Base-by-base conservation (phyloP, 2,113 vertebrate species). In the Apaloderma vittatum region DNA sequence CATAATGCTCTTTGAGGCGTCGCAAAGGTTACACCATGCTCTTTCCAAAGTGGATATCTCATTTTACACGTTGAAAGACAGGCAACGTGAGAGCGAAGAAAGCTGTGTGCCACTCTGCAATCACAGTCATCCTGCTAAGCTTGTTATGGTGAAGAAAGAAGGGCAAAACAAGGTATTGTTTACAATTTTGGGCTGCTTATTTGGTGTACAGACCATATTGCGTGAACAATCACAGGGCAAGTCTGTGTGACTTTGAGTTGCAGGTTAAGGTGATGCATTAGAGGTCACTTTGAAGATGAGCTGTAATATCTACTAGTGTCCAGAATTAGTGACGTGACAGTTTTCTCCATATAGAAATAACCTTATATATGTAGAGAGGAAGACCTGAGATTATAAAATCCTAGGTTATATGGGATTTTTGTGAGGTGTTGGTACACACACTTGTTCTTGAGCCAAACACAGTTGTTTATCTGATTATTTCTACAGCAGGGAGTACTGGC, bases 161-260 rank as follows among this genome's bases (percentile, higher is more conserved):
- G 98, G 98, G 43, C 97, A 93, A 65, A 98, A 98, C 94, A 98
- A 99, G 98, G 98, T 99, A 94, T 68, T 24, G 58, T 40, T 76
- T 52, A 34, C 15, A 45, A 27, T 51, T 34, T 7, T 4, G 45
- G 36, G 15, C 45, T 27, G 32, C 46, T 7, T 26, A 8, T 63
- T 70, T 66, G 71, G 15, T 2, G 0, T 18, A 7, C 8, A 37
- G 30, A 11, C 40, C 2, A 1, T 32, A 27, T 22, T 12, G 6
- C 11, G 15, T 24, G 46, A 84, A 32, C 57, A 45, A 18, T 18
- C 27, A 32, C 32, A n/a, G 87, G 11, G 27, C 13, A 29, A 7
- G 49, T 74, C 22, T 37, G 2, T 23, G 2, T 9, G 30, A 43
- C 48, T 63, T 82, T n/a, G 8, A 62, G 13, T 27, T 37, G 18